Conservation (phyloP, 2,797 vertebrate genomes). For the Podarcis lilfordi region DNA sequence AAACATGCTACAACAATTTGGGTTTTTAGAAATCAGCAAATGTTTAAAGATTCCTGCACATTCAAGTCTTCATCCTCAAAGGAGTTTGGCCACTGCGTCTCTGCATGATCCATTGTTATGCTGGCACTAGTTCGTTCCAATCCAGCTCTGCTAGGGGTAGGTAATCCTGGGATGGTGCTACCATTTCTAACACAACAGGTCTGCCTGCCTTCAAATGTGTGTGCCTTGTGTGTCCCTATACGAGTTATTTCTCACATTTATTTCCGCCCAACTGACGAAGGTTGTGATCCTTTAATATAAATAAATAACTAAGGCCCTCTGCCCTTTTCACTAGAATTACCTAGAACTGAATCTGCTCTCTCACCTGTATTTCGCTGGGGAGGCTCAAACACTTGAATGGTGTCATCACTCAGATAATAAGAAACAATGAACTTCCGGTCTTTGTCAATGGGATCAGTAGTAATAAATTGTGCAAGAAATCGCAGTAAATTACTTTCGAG, state of each 20-base stretch:
- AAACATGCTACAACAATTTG: neutral
- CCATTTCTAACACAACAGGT: neutral
- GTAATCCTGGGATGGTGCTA: neutral
- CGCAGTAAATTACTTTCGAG: slow-evolving; percentile 84
- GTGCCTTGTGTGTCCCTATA: neutral
- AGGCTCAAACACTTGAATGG: slow-evolving; percentile 86
- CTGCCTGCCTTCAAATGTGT: neutral
- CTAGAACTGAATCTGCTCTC: neutral
- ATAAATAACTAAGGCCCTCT: neutral
- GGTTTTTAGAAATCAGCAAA: neutral
- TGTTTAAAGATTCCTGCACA: too few species aligned
- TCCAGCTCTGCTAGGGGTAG: too few species aligned
- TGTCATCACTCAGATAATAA: slow-evolving; percentile 87
- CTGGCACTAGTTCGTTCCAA: too few species aligned
- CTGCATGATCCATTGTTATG: neutral
- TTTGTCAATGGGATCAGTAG: slow-evolving; percentile 72
- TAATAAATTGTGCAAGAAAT: slow-evolving; percentile 83
- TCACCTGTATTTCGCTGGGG: slow-evolving; percentile 87
- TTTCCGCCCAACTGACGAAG: neutral
- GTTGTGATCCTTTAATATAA: neutral
- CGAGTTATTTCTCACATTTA: neutral
- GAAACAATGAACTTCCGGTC: slow-evolving; percentile 86
- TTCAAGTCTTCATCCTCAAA: neutral
- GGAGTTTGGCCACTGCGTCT: neutral
- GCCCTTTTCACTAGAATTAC: neutral